Percentiles rank a stretch among this genome's conserved stretches.
Conservation (phyloP, 2,113 vertebrate genomes). For the Fregetta grallaria region DNA sequence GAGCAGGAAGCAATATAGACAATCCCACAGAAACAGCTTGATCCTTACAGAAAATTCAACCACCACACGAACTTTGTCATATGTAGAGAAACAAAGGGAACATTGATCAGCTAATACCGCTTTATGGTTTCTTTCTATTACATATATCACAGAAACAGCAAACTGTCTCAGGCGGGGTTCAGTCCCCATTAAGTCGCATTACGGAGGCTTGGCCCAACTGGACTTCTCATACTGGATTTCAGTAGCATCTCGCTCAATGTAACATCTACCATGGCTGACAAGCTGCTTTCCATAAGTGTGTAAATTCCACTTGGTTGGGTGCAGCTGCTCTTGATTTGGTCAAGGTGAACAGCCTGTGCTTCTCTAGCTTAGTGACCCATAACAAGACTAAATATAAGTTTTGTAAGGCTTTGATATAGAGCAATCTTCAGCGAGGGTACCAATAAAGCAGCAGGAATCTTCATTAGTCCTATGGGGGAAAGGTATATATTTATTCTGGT, state of each 20-base stretch:
- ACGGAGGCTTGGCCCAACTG: neutral
- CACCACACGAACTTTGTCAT: rapidly evolving
- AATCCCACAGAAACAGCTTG: neutral
- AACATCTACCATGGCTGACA: neutral
- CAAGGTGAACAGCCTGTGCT: neutral
- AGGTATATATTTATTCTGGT: neutral
- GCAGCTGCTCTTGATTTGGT: neutral
- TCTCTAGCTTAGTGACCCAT: neutral
- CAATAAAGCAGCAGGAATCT: conserved; percentile 11
- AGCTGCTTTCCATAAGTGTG: neutral
- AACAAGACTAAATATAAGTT: neutral
- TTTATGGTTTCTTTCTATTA: neutral
- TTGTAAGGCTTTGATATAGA: neutral
- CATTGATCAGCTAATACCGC: neutral
- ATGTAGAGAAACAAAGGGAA: neutral
- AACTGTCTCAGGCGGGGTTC: neutral
- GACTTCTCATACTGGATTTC: neutral
- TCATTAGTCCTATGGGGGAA: neutral
- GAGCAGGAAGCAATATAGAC: neutral
- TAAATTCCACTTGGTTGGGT: neutral
- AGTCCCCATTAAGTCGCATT: neutral
- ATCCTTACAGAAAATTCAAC: neutral
- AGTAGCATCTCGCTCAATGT: neutral
- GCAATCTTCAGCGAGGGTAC: neutral
- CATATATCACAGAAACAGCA: neutral